These are phyloP conservation scores for Gastracanthus pulcherrimus DNA, from an alignment of 2,888 invertebrate species.

Conservation along the genomic window DNA sequence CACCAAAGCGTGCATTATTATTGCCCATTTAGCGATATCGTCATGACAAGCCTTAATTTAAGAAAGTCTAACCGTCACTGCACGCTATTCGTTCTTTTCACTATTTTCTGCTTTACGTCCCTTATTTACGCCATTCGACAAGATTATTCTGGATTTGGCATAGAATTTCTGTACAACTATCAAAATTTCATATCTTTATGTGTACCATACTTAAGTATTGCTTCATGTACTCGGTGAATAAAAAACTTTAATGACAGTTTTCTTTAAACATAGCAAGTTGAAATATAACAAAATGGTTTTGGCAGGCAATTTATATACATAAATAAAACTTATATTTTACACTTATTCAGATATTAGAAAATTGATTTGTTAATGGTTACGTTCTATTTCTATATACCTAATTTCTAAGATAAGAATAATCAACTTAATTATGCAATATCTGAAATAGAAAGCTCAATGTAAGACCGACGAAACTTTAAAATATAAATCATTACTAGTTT, in stretches of 20 bases:
- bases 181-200: too few relatives aligned
- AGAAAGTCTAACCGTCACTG: background rate
- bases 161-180: too few relatives aligned
- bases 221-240: too few relatives aligned
- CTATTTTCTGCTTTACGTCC: background rate
- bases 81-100: conserved; percentile 19
- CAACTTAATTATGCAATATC: background rate
- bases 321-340: too few relatives aligned
- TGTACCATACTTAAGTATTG: too few relatives aligned
- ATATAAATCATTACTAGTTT: too few relatives aligned
- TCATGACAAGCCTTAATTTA: conserved; percentile 21
- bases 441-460: too few relatives aligned
- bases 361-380: background rate
- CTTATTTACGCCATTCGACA: too few relatives aligned
- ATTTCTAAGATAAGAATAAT: background rate
- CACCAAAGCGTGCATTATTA: conserved; percentile 13
- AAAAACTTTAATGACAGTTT: too few relatives aligned
- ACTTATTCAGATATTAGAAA: background rate
- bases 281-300: background rate
- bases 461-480: too few relatives aligned
- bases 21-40: conserved; percentile 37
- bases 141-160: too few relatives aligned
- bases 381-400: background rate
- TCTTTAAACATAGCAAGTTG: too few relatives aligned
- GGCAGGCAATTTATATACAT: background rate